Evolutionary conservation across 1,140 invertebrate species (phyloP).

Genomic region (Eriocheir sinensis): DNA sequence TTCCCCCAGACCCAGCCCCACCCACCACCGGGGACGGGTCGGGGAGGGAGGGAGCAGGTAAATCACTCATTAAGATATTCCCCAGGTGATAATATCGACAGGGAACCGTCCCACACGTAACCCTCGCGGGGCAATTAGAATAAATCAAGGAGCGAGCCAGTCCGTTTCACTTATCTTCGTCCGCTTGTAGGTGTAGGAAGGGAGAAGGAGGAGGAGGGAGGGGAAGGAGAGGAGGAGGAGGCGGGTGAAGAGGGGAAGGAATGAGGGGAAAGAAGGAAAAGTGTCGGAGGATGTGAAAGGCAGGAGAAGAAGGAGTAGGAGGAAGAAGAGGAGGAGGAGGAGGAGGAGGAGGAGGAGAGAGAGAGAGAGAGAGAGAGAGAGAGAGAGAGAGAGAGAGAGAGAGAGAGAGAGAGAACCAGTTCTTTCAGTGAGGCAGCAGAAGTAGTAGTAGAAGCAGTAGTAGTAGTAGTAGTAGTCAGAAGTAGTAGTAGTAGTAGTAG

Average conservation of each 20-base stretch:
- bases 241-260: not conserved
- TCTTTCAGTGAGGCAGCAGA: too few relatives aligned
- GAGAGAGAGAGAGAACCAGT: too few relatives aligned
- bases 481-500: too few relatives aligned
- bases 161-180: slow-evolving; percentile 55
- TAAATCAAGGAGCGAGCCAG: slow-evolving; percentile 33
- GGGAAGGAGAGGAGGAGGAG: not conserved
- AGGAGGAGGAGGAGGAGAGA: not conserved
- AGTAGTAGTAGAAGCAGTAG: too few relatives aligned
- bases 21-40: not conserved
- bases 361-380: too few relatives aligned
- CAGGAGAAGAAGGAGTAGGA: not conserved
- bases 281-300: not conserved
- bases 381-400: too few relatives aligned
- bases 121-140: slow-evolving; percentile 41
- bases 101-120: slow-evolving; percentile 20
- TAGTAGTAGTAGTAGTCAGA: too few relatives aligned
- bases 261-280: not conserved
- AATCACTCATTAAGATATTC: slow-evolving; percentile 49
- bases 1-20: too few relatives aligned
- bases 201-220: not conserved
- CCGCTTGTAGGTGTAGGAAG: not conserved
- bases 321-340: not conserved
- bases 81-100: slow-evolving; percentile 54
- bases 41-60: slow-evolving; percentile 1